Base-by-base conservation (phyloP, 2,113 vertebrate genomes). In the Phainopepla nitens region DNA sequence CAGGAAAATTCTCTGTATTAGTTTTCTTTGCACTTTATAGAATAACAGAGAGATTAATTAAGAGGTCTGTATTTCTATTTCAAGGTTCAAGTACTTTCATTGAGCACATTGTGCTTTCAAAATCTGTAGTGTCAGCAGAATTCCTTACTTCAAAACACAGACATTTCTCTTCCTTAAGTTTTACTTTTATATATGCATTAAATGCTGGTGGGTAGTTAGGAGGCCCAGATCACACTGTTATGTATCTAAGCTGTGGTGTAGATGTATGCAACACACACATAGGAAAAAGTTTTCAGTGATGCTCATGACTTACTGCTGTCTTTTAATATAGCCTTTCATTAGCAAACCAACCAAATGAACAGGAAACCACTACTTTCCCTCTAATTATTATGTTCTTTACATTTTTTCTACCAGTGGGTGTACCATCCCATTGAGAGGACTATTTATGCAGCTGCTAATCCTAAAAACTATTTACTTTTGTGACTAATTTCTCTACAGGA, bases 61-160 rank as follows among this genome's bases (percentile, higher is more conserved):
- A 96, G 96, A 97, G 96, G 97, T 97, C 96, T 96, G 89, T 87
- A 95, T 96, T 97, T 97, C 97, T 96, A 97, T 97, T 97, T 97
- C 97, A 97, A 95, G 97, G 97, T 97, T 97, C 97, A 97, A 96
- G 94, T 96, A 93, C 62, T 97, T 97, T 62, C 91, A 97, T 21
- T 77, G 82, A 95, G 92, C 65, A 69, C 49, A 54, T 12, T 78
- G 72, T 85, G 91, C 94, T 83, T 92, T 81, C 70, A 81, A 94
- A 96, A 93, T 86, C 66, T 65, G 71, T 76, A 64, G 70, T 12
- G 33, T 97, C 96, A 97, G 97, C 97, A 88, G 84, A 97, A 95
- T 73, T 91, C 50, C 76, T 93, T 61, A 90, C 53, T 88, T 95
- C 73, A 91, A 94, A 92, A 81, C 51, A 70, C 64, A 85, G 80